Base-by-base conservation (phyloP, 2,888 invertebrate species). In the Panzeria rudis region DNA sequence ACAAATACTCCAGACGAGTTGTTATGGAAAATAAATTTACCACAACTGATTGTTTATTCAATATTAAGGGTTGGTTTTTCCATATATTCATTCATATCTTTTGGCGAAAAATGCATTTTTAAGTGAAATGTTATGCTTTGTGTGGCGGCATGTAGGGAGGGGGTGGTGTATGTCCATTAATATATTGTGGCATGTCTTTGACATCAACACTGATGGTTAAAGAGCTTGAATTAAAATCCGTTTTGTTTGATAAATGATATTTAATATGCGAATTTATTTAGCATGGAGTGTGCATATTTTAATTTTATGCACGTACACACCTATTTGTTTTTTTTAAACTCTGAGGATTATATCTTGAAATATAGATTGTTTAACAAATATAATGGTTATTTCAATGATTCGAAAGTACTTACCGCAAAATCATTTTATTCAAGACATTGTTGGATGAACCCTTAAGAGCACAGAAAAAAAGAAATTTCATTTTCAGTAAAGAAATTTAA, bases 61-160 rank as follows among this genome's bases (percentile, higher is more conserved):
- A 15, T 35, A 25, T 69, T 64, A 66, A 64, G 84, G 80, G 81
- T 72, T 47, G 80, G 66, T 62, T 80, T 83, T 50, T 41, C 32
- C 17, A 20, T 32, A 41, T 5, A 54, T 64, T 38, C 47, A 64
- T 76, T 76, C 44, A 71, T 50, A 25, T 23, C 9, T 64, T n/a
- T 69, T 11, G 44, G 11, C n/a, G 25, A 17, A 52, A 71, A 84
- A 68, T 84, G 72, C 84, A 84, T 23, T 76, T 80, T 44, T 56
- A 13, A 41, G 2, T 50, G 20, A 59, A 56, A 41, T 44, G 35
- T 44, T 17, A 25, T 35, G 32, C 2, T 32, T 13, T 56, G 25
- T 17, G 0, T 41, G 54, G 25, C 44, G 47, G 15, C 29, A 29
- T 44, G 54, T 25, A 11, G 17, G 13, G 23, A 7, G 17, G 25